A percentile compares a stretch with the other conserved stretches of the same genome.
phyloP scores from a whole-genome alignment of 1,140 invertebrate genomes.

The Arctopsyche grandis region DNA sequence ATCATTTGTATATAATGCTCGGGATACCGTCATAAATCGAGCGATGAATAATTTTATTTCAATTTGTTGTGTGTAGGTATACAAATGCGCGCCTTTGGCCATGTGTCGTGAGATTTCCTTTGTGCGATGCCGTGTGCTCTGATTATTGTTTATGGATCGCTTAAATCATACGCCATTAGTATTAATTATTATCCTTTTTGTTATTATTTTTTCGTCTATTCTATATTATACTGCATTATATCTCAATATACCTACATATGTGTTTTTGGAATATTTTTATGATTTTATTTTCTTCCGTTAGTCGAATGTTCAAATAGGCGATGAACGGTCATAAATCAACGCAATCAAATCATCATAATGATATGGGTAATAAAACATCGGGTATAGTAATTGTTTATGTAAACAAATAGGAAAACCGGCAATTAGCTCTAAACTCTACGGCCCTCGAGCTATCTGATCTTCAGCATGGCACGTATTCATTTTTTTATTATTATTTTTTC shows the following conservation, averaged over 20 bases:
- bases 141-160: conserved; percentile 47
- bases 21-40: conserved; percentile 15
- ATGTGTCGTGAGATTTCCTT: conserved; percentile 32
- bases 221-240: too few relatives aligned
- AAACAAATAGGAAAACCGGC: conserved; percentile 54
- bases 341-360: conserved; percentile 53
- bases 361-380: conserved; percentile 45
- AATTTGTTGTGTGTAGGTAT: not conserved
- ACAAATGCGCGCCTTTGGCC: conserved; percentile 28
- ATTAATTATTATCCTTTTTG: conserved; percentile 40
- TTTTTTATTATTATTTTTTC: conserved; percentile 11
- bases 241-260: too few relatives aligned
- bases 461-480: conserved; percentile 9
- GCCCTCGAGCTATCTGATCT: conserved; percentile 22
- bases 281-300: too few relatives aligned
- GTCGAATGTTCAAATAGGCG: too few relatives aligned
- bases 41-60: conserved; percentile 7
- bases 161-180: conserved; percentile 50
- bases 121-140: conserved; percentile 31
- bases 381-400: conserved; percentile 54
- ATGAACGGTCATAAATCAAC: conserved; percentile 48
- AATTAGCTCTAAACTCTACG: conserved; percentile 51
- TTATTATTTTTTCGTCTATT: not conserved
- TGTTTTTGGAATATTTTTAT: too few relatives aligned
- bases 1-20: conserved; percentile 6